Percentiles rank a stretch among this genome's conserved stretches.
Evolutionary conservation across 2,113 vertebrate species (phyloP).

Genomic region (Nothobranchius kuhntae): DNA sequence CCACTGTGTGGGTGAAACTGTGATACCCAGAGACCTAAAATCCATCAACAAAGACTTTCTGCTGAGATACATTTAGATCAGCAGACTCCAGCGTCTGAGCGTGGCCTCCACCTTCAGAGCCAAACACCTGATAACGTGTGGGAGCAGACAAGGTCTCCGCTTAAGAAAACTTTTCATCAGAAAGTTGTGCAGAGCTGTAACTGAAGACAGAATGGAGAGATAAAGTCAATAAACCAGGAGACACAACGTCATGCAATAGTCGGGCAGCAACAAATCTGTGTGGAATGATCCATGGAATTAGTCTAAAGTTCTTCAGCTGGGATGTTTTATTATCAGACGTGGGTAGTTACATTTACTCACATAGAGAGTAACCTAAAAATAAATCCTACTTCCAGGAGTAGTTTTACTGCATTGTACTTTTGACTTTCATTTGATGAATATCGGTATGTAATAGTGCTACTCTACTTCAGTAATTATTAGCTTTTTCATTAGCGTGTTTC

Average conservation of each 20-base stretch:
- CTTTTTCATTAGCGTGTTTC: too few species aligned
- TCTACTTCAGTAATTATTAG: too few species aligned
- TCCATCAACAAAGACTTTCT: conserved; percentile 8
- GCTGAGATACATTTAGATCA: conserved; percentile 34
- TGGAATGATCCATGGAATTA: too few species aligned
- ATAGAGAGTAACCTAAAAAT: too few species aligned
- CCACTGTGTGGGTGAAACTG: conserved; percentile 36
- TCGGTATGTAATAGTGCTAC: too few species aligned
- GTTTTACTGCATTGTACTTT: too few species aligned
- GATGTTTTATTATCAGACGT: too few species aligned
- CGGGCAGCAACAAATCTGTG: neutral
- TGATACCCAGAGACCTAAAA: conserved; percentile 43
- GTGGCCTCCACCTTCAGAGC: neutral
- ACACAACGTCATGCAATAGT: too few species aligned
- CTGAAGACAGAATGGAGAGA: conserved; percentile 1
- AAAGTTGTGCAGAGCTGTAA: conserved; percentile 36
- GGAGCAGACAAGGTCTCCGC: conserved; percentile 16
- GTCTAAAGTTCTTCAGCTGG: too few species aligned
- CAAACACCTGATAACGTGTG: conserved; percentile 34
- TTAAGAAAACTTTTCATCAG: conserved; percentile 39
- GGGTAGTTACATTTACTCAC: too few species aligned
- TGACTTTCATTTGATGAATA: too few species aligned
- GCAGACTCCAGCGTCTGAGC: conserved; percentile 4
- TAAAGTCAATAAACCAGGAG: conserved; percentile 2
- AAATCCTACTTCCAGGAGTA: too few species aligned